Conservation (phyloP, 2,888 invertebrate species). For the Conchocele bisecta region DNA sequence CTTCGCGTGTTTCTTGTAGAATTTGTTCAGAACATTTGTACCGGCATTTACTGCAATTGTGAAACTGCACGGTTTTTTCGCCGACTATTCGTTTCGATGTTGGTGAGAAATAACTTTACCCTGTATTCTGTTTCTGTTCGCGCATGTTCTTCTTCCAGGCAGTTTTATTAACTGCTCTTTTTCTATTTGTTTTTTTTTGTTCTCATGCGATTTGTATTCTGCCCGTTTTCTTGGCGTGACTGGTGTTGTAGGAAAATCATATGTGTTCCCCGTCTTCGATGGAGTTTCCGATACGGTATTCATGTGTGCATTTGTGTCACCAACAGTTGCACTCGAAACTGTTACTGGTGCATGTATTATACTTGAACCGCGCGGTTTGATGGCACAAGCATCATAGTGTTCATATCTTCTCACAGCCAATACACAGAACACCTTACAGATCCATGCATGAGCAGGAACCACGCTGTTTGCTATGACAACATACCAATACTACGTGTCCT, state of each 20-base stretch:
- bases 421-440: too few species aligned
- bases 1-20: not conserved
- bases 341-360: too few species aligned
- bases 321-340: too few species aligned
- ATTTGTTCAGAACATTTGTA: conserved; percentile 8
- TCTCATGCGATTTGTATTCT: not conserved
- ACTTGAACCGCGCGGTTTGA: not conserved
- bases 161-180: not conserved
- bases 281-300: too few species aligned
- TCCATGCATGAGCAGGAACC: too few species aligned
- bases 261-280: too few species aligned
- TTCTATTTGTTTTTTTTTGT: too few species aligned
- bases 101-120: conserved; percentile 12
- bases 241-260: not conserved
- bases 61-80: not conserved
- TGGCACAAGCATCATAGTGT: conserved; percentile 7
- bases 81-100: not conserved
- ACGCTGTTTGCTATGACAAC: too few species aligned
- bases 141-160: conserved; percentile 20
- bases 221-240: not conserved
- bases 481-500: too few species aligned
- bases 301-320: too few species aligned
- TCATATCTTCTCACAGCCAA: conserved; percentile 7
- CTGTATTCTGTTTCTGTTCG: conserved; percentile 1
- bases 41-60: conserved; percentile 10